Evolutionary conservation across 2,113 vertebrate genomes (phyloP).

Genomic region (Prunella fulvescens): DNA sequence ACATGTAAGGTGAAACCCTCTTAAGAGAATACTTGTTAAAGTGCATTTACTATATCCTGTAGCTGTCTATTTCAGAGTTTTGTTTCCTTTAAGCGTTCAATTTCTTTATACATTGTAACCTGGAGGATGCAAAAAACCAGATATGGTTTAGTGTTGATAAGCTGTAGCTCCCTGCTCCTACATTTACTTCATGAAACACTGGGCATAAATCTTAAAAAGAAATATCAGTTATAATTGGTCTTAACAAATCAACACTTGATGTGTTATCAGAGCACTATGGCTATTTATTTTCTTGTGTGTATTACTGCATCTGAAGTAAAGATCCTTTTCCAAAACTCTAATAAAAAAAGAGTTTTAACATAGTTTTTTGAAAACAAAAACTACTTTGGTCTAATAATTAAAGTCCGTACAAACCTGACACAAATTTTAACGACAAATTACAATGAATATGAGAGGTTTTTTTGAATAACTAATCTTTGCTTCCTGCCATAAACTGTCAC

Average conservation of each 20-base stretch:
- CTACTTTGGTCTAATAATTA: not conserved
- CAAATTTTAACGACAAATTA: not conserved
- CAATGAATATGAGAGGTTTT: not conserved
- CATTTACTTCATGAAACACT: not conserved
- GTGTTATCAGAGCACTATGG: not conserved
- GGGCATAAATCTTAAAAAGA: conserved; percentile 7
- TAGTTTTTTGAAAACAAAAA: not conserved
- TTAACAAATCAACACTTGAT: not conserved
- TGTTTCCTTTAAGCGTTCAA: conserved; percentile 41
- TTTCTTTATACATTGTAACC: conserved; percentile 22
- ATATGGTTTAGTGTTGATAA: not conserved
- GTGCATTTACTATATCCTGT: conserved; percentile 35
- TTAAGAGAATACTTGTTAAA: conserved; percentile 65
- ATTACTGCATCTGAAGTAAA: not conserved
- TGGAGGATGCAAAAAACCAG: conserved; percentile 14
- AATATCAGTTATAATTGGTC: not conserved
- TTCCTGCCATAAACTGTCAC: not conserved
- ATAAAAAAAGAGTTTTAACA: not conserved
- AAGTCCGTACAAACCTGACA: not conserved
- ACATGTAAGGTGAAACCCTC: conserved; percentile 72
- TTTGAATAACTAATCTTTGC: not conserved
- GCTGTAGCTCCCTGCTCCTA: not conserved
- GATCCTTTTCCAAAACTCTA: not conserved
- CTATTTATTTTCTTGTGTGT: not conserved
- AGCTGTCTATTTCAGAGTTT: conserved; percentile 50